phyloP scores from a whole-genome alignment of 2,888 invertebrate species.

The Caenorhabditis wallacei region DNA sequence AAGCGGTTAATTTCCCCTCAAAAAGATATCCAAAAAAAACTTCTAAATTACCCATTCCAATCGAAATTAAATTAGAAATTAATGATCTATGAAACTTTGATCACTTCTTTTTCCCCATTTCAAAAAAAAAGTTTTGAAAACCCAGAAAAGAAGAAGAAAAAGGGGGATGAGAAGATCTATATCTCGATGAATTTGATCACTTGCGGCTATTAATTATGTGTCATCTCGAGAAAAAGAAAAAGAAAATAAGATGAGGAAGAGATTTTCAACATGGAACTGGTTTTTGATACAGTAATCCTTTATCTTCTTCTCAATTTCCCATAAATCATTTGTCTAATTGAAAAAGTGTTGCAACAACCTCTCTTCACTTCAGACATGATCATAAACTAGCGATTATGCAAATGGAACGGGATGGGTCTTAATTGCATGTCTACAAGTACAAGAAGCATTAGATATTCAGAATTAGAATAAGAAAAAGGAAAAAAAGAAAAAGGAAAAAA shows the following conservation, averaged over 20 bases:
- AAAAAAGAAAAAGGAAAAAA: not conserved
- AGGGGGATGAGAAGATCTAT: not conserved
- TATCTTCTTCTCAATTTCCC: not conserved
- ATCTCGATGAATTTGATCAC: not conserved
- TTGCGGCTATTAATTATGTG: constrained; percentile 1
- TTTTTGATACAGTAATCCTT: not conserved
- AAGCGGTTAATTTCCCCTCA: too few relatives aligned
- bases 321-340: not conserved
- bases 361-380: not conserved
- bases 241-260: not conserved
- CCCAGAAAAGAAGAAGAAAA: not conserved
- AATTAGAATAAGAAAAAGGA: not conserved
- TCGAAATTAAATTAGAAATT: not conserved
- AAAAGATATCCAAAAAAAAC: not conserved
- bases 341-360: constrained; percentile 9
- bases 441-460: not conserved
- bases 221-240: not conserved
- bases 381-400: constrained; percentile 27
- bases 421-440: not conserved
- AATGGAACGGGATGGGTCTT: not conserved
- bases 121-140: not conserved
- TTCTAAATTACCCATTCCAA: not conserved
- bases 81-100: not conserved
- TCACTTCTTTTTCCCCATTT: not conserved
- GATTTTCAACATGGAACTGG: not conserved